These are phyloP conservation scores for Acomys russatus DNA, from an alignment of 2,797 vertebrate species.

Conservation along the genomic window DNA sequence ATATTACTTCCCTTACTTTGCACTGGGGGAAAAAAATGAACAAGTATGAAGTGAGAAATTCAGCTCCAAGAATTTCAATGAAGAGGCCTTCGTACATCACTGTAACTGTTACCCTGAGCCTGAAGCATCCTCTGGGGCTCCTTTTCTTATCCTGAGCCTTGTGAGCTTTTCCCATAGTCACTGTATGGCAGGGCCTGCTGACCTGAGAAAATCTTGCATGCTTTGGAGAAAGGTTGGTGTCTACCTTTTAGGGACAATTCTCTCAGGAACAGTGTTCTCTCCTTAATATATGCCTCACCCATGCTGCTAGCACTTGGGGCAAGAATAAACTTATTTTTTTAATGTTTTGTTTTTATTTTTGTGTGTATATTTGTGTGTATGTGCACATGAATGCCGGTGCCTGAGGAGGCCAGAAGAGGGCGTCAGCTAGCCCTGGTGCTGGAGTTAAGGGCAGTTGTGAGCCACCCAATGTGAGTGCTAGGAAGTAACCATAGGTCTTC, in stretches of 20 bases:
- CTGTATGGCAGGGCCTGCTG: conserved; percentile 34
- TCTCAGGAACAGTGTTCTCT: background rate
- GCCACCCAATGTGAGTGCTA: background rate
- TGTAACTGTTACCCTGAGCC: background rate
- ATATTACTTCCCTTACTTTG: conserved; percentile 5
- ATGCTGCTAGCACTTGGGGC: background rate
- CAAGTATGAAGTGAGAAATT: conserved; percentile 45
- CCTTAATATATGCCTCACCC: background rate
- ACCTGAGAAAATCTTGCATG: background rate
- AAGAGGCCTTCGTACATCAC: background rate
- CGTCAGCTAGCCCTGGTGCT: background rate
- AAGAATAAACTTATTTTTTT: background rate
- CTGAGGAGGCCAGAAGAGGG: background rate
- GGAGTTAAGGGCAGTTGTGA: background rate
- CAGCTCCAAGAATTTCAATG: background rate
- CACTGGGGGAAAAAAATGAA: background rate
- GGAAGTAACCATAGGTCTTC: background rate
- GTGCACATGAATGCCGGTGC: background rate
- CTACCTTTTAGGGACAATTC: background rate
- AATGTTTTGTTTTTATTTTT: background rate
- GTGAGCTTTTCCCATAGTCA: conserved; percentile 60
- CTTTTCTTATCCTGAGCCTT: conserved; percentile 23
- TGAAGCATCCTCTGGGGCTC: background rate
- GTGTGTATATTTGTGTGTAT: background rate
- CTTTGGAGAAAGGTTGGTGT: conserved; percentile 12